Evolutionary conservation across 2,888 invertebrate genomes (phyloP).

Genomic region (Proisotoma minuta): DNA sequence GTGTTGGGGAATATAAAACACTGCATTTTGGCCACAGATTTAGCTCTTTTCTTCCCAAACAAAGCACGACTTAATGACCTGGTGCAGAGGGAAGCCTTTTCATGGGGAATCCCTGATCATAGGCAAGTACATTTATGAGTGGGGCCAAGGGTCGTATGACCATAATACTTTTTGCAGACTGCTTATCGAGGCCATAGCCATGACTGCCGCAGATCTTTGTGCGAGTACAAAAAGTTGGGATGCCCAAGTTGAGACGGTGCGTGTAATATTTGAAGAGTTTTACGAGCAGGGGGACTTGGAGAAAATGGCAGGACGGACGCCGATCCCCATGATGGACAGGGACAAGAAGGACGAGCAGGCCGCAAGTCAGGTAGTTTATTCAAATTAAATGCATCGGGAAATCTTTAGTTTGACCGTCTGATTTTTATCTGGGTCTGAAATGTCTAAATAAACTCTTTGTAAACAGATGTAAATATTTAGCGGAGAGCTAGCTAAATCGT

Average conservation of each 20-base stretch:
- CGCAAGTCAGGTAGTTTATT: constrained; percentile 62
- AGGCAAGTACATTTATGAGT: constrained; percentile 55
- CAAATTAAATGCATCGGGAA: no score
- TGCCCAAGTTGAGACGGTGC: constrained; percentile 71
- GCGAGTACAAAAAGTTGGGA: constrained; percentile 82
- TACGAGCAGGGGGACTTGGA: constrained; percentile 67
- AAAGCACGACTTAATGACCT: constrained; percentile 60
- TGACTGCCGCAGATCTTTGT: constrained; percentile 79
- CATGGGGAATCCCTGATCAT: constrained; percentile 64
- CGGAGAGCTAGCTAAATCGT: no score
- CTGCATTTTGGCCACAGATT: constrained; percentile 78
- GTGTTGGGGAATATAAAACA: constrained; percentile 70
- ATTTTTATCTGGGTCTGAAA: no score
- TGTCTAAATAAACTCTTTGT: no score
- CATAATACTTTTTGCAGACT: constrained; percentile 55
- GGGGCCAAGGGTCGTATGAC: no score
- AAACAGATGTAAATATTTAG: no score
- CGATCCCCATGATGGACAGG: constrained; percentile 78
- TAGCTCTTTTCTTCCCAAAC: constrained; percentile 76
- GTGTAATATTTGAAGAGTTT: constrained; percentile 76
- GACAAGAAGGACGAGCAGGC: constrained; percentile 68
- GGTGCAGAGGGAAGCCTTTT: constrained; percentile 57
- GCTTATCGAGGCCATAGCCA: constrained; percentile 68
- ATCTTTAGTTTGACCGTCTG: no score
- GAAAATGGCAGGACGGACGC: constrained; percentile 61